A percentile compares a stretch with the other conserved stretches of the same genome.
These are phyloP conservation scores for Osmoderma eremita DNA, from an alignment of 2,888 invertebrate genomes.

Conservation along the genomic window DNA sequence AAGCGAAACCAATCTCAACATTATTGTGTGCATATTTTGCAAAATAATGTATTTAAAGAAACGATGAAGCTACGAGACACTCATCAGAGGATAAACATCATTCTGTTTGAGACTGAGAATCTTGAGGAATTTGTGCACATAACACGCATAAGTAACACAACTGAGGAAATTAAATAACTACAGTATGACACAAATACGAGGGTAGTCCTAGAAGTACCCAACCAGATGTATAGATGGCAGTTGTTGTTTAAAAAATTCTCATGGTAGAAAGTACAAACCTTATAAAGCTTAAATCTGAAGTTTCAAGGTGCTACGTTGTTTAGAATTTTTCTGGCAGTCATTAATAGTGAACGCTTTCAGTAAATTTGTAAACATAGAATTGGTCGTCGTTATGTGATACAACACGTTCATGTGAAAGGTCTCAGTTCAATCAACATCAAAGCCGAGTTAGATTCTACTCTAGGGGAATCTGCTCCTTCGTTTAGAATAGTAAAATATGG, in stretches of 20 bases:
- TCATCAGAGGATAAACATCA: too few relatives aligned
- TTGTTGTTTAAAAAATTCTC: constrained; percentile 1
- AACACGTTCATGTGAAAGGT: constrained; percentile 42
- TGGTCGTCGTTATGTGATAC: constrained; percentile 44
- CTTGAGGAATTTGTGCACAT: too few relatives aligned
- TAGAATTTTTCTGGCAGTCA: constrained; percentile 43
- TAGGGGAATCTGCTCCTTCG: constrained; percentile 47
- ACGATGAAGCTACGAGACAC: too few relatives aligned
- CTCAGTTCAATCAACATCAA: constrained; percentile 47
- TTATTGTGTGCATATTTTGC: too few relatives aligned
- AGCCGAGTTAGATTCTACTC: constrained; percentile 48
- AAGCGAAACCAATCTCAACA: too few relatives aligned
- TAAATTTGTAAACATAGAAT: constrained; percentile 44
- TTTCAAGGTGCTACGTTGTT: constrained; percentile 39
- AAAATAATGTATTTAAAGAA: too few relatives aligned
- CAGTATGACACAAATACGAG: too few relatives aligned
- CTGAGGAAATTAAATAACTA: too few relatives aligned
- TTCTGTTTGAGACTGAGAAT: too few relatives aligned
- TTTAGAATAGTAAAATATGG: constrained; percentile 42
- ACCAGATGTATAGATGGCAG: too few relatives aligned
- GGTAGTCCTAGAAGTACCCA: too few relatives aligned
- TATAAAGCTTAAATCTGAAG: constrained; percentile 39
- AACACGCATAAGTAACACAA: too few relatives aligned
- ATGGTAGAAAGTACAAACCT: neutral
- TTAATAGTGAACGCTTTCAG: constrained; percentile 41